A percentile compares a stretch with the other conserved stretches of the same genome.
phyloP scores from a whole-genome alignment of 1,140 invertebrate species.

The Trichogramma pretiosum region DNA sequence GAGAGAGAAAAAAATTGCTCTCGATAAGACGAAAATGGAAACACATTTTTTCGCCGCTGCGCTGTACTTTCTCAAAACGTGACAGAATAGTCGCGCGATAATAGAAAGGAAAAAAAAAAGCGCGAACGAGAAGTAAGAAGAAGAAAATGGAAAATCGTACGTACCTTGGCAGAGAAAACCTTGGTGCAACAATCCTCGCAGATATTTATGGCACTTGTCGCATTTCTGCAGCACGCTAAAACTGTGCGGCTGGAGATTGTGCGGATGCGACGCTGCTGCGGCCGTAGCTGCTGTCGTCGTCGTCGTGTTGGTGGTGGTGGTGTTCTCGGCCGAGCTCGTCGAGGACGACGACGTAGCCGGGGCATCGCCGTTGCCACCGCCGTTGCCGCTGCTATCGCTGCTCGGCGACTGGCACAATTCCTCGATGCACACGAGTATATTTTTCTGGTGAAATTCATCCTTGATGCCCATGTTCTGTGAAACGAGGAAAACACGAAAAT shows the following conservation, averaged over 20 bases:
- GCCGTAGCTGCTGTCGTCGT: neutral
- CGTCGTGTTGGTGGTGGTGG: neutral
- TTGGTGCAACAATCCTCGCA: conserved; percentile 63
- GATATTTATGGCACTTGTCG: conserved; percentile 67
- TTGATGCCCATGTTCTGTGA: conserved; percentile 67
- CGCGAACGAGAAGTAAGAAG: neutral
- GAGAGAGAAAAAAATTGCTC: too few relatives aligned
- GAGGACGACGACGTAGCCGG: conserved; percentile 4
- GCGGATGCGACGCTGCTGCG: conserved; percentile 22
- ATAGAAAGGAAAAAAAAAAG: neutral
- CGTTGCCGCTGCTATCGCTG: neutral
- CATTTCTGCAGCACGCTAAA: conserved; percentile 63
- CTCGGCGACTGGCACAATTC: conserved; percentile 52
- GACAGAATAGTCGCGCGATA: neutral
- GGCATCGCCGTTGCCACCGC: conserved; percentile 24
- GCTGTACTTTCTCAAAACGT: neutral
- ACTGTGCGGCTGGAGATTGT: conserved; percentile 56
- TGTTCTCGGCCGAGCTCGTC: neutral
- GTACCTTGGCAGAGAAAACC: conserved; percentile 67
- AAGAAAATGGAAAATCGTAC: conserved; percentile 8
- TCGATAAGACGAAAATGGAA: too few relatives aligned
- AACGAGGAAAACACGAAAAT: neutral
- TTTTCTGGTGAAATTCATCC: conserved; percentile 67
- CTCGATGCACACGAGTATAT: conserved; percentile 62
- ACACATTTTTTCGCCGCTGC: too few relatives aligned